A percentile compares a stretch with the other conserved stretches of the same genome.
These are phyloP conservation scores for Ellobium chinense DNA, from an alignment of 2,888 invertebrate species.

Conservation along the genomic window DNA sequence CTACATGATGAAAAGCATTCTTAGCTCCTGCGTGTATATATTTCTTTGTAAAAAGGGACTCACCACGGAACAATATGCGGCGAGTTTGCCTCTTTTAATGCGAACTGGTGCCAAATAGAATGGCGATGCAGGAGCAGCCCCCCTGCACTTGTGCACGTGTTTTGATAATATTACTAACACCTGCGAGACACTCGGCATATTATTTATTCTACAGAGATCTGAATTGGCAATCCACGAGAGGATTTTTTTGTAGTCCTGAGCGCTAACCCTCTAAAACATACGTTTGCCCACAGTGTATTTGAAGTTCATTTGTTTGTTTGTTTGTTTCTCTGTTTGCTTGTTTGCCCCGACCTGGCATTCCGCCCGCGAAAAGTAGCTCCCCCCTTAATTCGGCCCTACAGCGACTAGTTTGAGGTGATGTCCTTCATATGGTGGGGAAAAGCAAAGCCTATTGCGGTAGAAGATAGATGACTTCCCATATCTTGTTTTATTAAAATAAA, in stretches of 20 bases:
- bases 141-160: slow-evolving; percentile 42
- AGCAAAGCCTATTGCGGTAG: not conserved
- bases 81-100: slow-evolving; percentile 15
- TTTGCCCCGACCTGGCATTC: not conserved
- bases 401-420: too few relatives aligned
- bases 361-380: too few relatives aligned
- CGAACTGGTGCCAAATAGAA: slow-evolving; percentile 22
- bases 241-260: not conserved
- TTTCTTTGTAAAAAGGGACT: slow-evolving; percentile 30
- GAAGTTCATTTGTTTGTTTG: slow-evolving; percentile 9
- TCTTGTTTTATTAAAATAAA: not conserved
- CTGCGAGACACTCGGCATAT: slow-evolving; percentile 28
- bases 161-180: slow-evolving; percentile 37
- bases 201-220: slow-evolving; percentile 20
- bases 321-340: not conserved
- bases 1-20: slow-evolving; percentile 44
- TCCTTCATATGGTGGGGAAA: not conserved
- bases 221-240: not conserved
- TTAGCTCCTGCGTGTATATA: slow-evolving; percentile 25
- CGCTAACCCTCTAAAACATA: not conserved
- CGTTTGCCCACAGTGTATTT: not conserved
- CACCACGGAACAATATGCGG: slow-evolving; percentile 37
- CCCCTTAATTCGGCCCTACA: too few relatives aligned
- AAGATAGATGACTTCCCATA: not conserved
- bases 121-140: slow-evolving; percentile 17